phyloP scores from a whole-genome alignment of 2,888 invertebrate species.

The Clivina fossor region DNA sequence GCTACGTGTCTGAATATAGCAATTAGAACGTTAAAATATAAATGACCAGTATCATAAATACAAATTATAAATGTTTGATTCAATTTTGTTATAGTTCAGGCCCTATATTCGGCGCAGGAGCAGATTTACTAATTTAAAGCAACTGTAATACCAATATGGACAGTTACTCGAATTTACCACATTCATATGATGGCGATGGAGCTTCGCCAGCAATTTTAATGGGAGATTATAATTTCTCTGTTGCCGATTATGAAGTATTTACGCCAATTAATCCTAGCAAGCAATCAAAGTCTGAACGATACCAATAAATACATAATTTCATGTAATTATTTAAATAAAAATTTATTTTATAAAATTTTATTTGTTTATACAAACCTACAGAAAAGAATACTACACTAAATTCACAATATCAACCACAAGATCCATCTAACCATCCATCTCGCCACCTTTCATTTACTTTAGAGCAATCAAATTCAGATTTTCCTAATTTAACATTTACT shows the following conservation, averaged over 20 bases:
- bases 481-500: constrained; percentile 87
- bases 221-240: constrained; percentile 87
- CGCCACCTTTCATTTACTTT: constrained; percentile 90
- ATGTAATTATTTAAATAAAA: neutral
- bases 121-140: constrained; percentile 81
- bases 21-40: no score
- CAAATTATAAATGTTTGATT: no score
- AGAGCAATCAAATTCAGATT: constrained; percentile 88
- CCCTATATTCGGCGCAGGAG: constrained; percentile 93
- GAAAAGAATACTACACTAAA: no score
- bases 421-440: constrained; percentile 93
- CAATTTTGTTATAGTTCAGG: constrained; percentile 69
- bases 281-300: constrained; percentile 50
- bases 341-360: no score
- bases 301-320: constrained; percentile 43
- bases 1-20: no score
- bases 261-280: constrained; percentile 57
- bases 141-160: constrained; percentile 88
- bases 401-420: constrained; percentile 73
- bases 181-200: constrained; percentile 81
- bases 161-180: constrained; percentile 89
- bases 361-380: no score
- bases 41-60: no score
- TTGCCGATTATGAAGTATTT: constrained; percentile 89
- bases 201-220: constrained; percentile 70